These are phyloP conservation scores for Burhinus bistriatus DNA, from an alignment of 2,113 vertebrate genomes.

Conservation along the genomic window DNA sequence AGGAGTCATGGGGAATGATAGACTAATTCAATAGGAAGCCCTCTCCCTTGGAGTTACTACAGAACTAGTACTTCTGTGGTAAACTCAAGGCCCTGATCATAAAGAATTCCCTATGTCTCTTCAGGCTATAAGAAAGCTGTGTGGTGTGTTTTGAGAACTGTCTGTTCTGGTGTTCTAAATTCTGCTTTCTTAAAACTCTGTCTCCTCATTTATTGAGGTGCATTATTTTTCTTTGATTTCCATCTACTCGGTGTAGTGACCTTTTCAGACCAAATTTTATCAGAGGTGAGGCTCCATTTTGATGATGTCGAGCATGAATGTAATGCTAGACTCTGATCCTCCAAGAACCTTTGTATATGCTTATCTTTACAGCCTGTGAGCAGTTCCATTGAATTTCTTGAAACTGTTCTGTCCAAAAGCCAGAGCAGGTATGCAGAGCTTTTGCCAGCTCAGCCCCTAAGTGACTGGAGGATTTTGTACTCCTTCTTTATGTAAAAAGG, in stretches of 20 bases:
- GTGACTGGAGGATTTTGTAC: not conserved
- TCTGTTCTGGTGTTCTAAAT: not conserved
- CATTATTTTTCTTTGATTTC: not conserved
- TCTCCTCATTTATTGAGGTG: not conserved
- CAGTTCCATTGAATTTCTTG: not conserved
- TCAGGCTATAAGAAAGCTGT: not conserved
- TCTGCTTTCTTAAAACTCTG: not conserved
- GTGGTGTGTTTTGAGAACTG: not conserved
- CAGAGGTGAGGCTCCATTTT: not conserved
- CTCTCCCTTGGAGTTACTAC: not conserved
- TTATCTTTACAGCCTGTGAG: not conserved
- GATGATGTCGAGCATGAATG: not conserved
- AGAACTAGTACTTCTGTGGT: not conserved
- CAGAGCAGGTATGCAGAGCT: not conserved
- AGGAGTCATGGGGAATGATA: not conserved
- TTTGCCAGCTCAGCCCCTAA: not conserved
- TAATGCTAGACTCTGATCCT: not conserved
- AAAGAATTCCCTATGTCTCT: not conserved
- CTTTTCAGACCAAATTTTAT: not conserved
- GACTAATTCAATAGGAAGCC: not conserved
- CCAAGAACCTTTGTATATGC: not conserved
- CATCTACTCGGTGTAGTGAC: not conserved
- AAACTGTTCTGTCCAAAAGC: not conserved
- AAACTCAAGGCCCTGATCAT: not conserved
- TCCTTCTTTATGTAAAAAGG: not conserved